Base-by-base conservation (phyloP, 2,797 vertebrate species). In the Chelon auratus region DNA sequence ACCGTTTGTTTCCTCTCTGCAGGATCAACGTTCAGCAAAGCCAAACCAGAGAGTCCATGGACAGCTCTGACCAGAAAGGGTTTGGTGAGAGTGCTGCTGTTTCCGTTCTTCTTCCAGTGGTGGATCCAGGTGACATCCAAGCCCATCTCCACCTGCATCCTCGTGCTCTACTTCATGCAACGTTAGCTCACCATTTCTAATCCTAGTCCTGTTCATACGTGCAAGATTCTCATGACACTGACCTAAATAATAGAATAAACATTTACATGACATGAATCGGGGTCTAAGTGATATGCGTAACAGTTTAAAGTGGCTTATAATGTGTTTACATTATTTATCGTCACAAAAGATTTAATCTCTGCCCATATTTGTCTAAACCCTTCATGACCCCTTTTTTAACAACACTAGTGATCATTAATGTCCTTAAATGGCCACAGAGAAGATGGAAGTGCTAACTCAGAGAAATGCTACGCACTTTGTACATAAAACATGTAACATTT, bases 1-100 rank as follows among this genome's bases (percentile, higher is more conserved):
- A n/a, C 18, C 10, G 9, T 48, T 13, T 66, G 8, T 17, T 62
- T 68, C 15, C 17, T 40, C 5, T n/a, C 42, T 10, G 52, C 78
- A 99, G 98, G 97, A 72, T 99, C 98, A 33, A 98, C 98, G 0
- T 99, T 99, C 93, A 96, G 96, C 87, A 99, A 99, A 95, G 96
- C 98, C 83, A 99, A 99, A 87, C 98, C 98, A 1, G 96, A 97
- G 80, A 97, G 97, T 72, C 97, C 97, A 0, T 99, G 97, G 97
- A 95, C 97, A 0, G 95, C 97, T 0, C 90, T 99, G 51, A 97
- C 98, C 5, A 94, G 97, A 42, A 99, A 99, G 10, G 98, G 98
- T 73, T 94, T 99, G 58, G 97, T 99, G 70, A 91, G 98, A 57
- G 97, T 99, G 40, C 91, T 98, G 0, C 94, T 99, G 15, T 99